phyloP scores from a whole-genome alignment of 2,888 invertebrate species.

The Malacosoma neustria region DNA sequence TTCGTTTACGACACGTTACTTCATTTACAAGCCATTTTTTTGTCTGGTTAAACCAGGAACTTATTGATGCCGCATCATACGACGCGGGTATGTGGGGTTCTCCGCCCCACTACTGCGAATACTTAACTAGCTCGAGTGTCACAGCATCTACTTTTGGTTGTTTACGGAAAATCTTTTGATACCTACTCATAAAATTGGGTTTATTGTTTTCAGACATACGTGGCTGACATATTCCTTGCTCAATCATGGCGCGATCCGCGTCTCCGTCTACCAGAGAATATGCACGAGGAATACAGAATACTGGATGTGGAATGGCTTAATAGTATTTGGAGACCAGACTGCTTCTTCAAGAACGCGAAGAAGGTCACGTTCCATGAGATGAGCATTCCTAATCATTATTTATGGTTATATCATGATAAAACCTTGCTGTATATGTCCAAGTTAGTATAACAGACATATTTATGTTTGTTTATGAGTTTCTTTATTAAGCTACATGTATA shows the following conservation, averaged over 20 bases:
- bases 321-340: slow-evolving; percentile 93
- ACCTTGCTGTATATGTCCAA: slow-evolving; percentile 94
- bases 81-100: no score
- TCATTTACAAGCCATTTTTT: no score
- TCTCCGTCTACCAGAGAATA: slow-evolving; percentile 91
- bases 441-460: slow-evolving; percentile 60
- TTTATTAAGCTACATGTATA: no score
- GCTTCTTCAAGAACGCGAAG: slow-evolving; percentile 95
- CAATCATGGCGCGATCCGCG: slow-evolving; percentile 95
- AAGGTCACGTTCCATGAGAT: slow-evolving; percentile 95
- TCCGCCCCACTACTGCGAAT: no score
- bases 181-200: no score
- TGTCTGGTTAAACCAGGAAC: no score
- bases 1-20: no score
- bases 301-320: slow-evolving; percentile 93
- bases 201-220: slow-evolving; percentile 90
- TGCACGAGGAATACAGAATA: slow-evolving; percentile 93
- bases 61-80: no score
- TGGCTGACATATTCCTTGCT: slow-evolving; percentile 93
- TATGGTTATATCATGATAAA: slow-evolving; percentile 94
- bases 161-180: no score
- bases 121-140: no score
- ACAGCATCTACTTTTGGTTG: no score
- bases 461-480: no score
- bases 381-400: slow-evolving; percentile 95